Base-by-base conservation (phyloP, 1,140 invertebrate species). In the Drosophila sucinea region DNA sequence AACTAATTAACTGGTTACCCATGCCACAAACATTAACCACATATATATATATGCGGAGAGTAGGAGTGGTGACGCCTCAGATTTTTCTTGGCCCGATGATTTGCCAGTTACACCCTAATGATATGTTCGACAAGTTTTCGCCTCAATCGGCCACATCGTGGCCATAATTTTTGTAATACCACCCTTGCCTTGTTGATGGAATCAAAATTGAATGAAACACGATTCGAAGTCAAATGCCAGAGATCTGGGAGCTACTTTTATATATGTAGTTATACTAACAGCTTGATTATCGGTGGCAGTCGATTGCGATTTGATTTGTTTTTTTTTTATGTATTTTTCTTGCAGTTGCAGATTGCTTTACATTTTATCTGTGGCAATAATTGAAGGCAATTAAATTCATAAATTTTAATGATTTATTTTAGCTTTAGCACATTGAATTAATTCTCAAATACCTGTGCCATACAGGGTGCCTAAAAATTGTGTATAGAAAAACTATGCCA, bases 351-450 rank as follows among this genome's bases (percentile, higher is more conserved):
- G 81, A 61, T 85, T 75, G 70, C 67, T 70, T 75, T 56, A 77
- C 66, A 69, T 79, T 87, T 77, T 86, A 86, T 86, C 82, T 82
- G 67, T 67, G 55, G 76, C 73, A 79, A 75, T 87, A 89, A 87
- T 89, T 84, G 80, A 77, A 80, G 81, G 56, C 84, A 89, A 87
- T 87, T 89, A 87, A 87, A 84, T 84, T 84, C 83, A 87, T 87
- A 87, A 89, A 84, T 89, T 87, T 83, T 87, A 89, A 87, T 87
- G 83, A 89, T 87, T 87, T 87, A 87, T 89, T 87, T 87, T 66
- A 71, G 63, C 84, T 79, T 79, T 70, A 77, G 70, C 55, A 70
- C 57, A 77, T 67, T 76, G 71, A 63, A 79, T 86, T 77, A 79
- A 79, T 86, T 87, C 68, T 70, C 67, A 25, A 41, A 55, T 75